Evolutionary conservation across 64 coral and sea anemone species (phyloP).

Genomic region (Acropora yongei): DNA sequence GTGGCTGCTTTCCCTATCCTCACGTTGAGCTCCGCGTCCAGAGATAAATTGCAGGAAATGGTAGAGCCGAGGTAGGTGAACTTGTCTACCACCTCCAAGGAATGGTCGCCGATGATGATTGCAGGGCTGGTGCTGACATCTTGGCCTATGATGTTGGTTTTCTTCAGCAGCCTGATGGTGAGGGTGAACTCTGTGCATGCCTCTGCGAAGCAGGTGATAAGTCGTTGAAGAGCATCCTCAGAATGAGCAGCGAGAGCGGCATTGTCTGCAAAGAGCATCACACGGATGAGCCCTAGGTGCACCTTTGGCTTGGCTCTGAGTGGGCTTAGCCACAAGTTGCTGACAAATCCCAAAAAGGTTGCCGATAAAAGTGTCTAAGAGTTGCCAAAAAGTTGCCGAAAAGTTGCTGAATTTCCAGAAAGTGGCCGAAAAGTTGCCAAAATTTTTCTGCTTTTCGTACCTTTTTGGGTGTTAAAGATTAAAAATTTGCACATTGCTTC

Average conservation of each 20-base stretch:
- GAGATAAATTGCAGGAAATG: background rate
- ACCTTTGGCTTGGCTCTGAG: background rate
- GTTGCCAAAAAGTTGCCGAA: no score
- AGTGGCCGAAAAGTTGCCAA: no score
- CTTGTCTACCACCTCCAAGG: background rate
- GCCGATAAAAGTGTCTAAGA: no score
- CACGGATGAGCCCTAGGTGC: background rate
- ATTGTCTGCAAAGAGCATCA: slow-evolving; percentile 5
- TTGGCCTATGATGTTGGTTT: background rate
- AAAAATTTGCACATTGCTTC: no score
- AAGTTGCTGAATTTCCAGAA: no score
- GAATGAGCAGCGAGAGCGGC: background rate
- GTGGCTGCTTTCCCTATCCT: slow-evolving; percentile 17
- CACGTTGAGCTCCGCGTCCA: slow-evolving; percentile 12
- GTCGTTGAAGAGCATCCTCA: no score
- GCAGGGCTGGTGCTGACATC: background rate
- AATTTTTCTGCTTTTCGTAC: no score
- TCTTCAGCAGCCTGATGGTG: background rate
- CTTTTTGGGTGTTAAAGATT: no score
- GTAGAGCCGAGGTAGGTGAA: slow-evolving; percentile 3
- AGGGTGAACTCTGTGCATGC: slow-evolving; percentile 4
- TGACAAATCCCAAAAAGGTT: no score
- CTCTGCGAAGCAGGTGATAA: background rate
- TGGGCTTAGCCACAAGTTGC: no score
- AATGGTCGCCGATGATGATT: background rate